These are phyloP conservation scores for Caenorhabditis brenneri DNA, from an alignment of 1,140 invertebrate species.

Conservation along the genomic window DNA sequence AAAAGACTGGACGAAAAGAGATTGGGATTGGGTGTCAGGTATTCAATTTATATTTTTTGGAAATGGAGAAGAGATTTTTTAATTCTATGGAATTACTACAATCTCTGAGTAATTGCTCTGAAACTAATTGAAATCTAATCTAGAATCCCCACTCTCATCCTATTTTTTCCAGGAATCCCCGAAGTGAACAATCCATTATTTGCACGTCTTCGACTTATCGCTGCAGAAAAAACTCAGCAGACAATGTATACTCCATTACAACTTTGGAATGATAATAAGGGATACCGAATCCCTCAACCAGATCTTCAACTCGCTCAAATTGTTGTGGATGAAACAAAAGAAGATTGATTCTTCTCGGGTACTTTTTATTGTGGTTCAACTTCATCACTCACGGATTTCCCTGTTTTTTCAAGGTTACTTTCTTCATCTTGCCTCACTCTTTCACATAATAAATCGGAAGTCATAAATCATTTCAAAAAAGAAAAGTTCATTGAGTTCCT, in stretches of 20 bases:
- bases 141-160: too few species aligned
- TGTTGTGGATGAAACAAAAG: constrained; percentile 21
- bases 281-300: constrained; percentile 18
- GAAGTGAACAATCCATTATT: constrained; percentile 53
- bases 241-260: constrained; percentile 57
- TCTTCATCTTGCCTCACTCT: background rate
- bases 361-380: background rate
- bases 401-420: background rate
- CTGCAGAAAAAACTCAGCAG: constrained; percentile 41
- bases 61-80: too few species aligned
- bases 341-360: background rate
- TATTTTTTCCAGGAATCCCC: constrained; percentile 43
- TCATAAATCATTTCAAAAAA: background rate
- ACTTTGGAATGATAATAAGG: constrained; percentile 51
- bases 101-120: too few species aligned
- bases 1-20: constrained; percentile 53
- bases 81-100: background rate
- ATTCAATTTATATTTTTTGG: background rate
- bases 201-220: constrained; percentile 49
- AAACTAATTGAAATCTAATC: too few species aligned
- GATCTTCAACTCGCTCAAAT: constrained; percentile 24
- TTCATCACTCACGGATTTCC: background rate
- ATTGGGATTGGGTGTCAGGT: constrained; percentile 58
- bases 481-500: background rate
- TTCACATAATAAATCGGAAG: constrained; percentile 9